These are phyloP conservation scores for Pantherophis alleghaniensis DNA, from an alignment of 2,797 vertebrate species.

Conservation along the genomic window DNA sequence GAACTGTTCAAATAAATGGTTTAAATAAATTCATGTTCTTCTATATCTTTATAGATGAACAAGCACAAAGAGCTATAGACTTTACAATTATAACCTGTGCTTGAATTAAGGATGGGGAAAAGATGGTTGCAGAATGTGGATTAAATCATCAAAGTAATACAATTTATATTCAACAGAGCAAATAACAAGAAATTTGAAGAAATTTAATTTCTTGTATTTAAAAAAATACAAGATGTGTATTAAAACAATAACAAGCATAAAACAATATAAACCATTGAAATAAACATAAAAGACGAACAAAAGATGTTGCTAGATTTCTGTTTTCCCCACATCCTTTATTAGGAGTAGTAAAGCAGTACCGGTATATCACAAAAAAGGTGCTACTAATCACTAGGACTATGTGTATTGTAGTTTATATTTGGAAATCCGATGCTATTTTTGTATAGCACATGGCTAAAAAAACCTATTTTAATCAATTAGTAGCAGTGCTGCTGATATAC, in stretches of 20 bases:
- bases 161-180: not conserved
- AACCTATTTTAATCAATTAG: not conserved
- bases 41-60: not conserved
- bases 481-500: not conserved
- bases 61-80: not conserved
- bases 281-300: not conserved
- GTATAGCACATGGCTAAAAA: not conserved
- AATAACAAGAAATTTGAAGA: not conserved
- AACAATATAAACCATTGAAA: not conserved
- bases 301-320: not conserved
- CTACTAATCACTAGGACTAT: not conserved
- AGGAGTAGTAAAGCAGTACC: too few relatives aligned
- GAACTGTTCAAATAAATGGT: not conserved
- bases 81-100: not conserved
- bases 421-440: too few relatives aligned
- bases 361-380: not conserved
- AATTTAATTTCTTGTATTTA: too few relatives aligned
- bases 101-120: not conserved
- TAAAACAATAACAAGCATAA: not conserved
- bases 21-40: not conserved
- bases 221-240: not conserved
- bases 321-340: not conserved
- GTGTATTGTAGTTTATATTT: not conserved
- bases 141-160: not conserved
- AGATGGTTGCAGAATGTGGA: not conserved